Conservation (phyloP, 2,113 vertebrate genomes). For the Atherinomorus stipes region DNA sequence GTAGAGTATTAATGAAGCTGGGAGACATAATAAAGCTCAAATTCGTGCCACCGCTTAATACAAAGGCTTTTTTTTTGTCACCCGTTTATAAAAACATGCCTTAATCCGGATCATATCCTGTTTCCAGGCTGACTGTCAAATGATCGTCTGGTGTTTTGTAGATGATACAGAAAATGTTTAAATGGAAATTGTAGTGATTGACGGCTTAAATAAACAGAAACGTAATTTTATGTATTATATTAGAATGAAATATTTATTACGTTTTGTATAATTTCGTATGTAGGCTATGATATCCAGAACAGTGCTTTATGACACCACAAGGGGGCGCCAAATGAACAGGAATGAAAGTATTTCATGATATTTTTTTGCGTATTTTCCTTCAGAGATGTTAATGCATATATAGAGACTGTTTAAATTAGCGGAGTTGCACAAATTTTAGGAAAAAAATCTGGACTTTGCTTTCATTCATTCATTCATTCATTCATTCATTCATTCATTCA, state of each 20-base stretch:
- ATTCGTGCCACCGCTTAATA: not conserved
- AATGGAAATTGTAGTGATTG: not conserved
- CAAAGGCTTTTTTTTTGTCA: too few species aligned
- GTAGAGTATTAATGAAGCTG: not conserved
- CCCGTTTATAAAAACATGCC: not conserved
- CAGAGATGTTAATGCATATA: too few species aligned
- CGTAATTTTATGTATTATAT: not conserved
- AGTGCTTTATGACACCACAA: not conserved
- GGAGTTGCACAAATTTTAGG: too few species aligned
- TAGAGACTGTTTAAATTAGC: too few species aligned
- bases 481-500: too few species aligned
- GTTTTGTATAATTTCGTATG: not conserved
- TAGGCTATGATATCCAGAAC: not conserved
- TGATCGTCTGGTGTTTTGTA: not conserved
- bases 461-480: too few species aligned
- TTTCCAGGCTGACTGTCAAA: not conserved
- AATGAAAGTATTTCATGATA: too few species aligned
- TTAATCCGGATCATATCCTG: conserved; percentile 35
- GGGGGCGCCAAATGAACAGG: not conserved
- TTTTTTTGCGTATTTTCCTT: too few species aligned
- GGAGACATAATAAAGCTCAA: not conserved
- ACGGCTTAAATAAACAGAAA: not conserved
- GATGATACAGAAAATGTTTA: not conserved
- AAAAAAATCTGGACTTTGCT: too few species aligned
- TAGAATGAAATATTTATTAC: not conserved